phyloP scores from a whole-genome alignment of 2,888 invertebrate species.

The Andricus quercusramuli region DNA sequence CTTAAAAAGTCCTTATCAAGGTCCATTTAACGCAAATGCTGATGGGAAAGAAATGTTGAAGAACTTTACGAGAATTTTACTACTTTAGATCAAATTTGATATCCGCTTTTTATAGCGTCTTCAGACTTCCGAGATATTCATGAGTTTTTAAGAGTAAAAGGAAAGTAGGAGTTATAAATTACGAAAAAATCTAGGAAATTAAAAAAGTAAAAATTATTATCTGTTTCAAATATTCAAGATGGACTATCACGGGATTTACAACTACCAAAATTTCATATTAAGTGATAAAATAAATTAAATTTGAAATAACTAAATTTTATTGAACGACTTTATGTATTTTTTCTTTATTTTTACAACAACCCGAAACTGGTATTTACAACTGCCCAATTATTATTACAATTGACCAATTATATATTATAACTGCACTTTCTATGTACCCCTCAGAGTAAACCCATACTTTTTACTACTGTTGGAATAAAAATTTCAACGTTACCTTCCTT shows the following conservation, averaged over 20 bases:
- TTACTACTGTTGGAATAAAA: not conserved
- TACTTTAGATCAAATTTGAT: constrained; percentile 20
- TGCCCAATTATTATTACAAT: not conserved
- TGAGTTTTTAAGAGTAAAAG: constrained; percentile 2
- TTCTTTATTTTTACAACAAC: not conserved
- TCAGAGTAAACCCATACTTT: constrained; percentile 4
- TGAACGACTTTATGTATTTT: not conserved
- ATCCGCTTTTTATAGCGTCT: constrained; percentile 5
- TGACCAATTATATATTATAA: constrained; percentile 1
- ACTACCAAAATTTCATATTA: not conserved
- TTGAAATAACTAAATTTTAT: not conserved
- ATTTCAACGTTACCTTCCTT: constrained; percentile 16
- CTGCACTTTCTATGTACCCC: not conserved
- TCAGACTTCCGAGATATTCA: constrained; percentile 19
- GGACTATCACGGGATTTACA: not conserved
- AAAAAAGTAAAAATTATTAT: not conserved
- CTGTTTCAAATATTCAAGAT: not conserved
- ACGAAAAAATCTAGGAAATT: constrained; percentile 6
- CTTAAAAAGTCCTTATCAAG: not conserved
- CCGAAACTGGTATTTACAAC: not conserved
- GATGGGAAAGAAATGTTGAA: constrained; percentile 31
- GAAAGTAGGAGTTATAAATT: not conserved
- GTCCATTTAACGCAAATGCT: not conserved
- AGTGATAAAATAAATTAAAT: not conserved
- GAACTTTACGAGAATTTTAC: constrained; percentile 26